Base-by-base conservation (phyloP, 2,888 invertebrate genomes). In the Chrysomela aeneicollis region DNA sequence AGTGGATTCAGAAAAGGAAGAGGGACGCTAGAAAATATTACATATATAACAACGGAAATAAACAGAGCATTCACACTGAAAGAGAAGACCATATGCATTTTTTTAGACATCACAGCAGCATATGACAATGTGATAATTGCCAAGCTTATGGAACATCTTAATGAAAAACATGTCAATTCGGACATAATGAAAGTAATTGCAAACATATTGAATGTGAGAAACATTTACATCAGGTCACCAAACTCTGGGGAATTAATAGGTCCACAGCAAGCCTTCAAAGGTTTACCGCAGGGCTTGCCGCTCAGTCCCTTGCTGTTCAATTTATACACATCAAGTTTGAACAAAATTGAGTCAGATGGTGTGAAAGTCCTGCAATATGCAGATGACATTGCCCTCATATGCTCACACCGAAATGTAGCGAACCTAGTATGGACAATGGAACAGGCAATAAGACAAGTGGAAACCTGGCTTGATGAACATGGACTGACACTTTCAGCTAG, bases 271-370 rank as follows among this genome's bases (percentile, higher is more conserved):
- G 17, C 46, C 1, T 18, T 18, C 15, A 46, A 22, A 19, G 49
- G 59, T n/a, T 10, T 59, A 15, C 21, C 46, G 1, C 59, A 59
- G 21, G 49, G 59, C 2, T 66, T 59, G 1, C 61, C 62, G 9
- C 26, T 66, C n/a, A 64, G 61, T 37, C 61, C 64, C 10, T 10
- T 57, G n/a, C 30, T 61, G 0, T 64, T 64, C 22, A 61, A 64
- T 47, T 17, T 61, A 47, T 64, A 61, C 42, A 61, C 52, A 18
- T 49, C 35, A 37, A 15, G 17, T 1, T 12, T 61, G 42, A 22
- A 37, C 18, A 51, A 15, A n/a, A 49, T 60, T 10, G n/a, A n/a
- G n/a, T 35, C 30, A 9, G 17, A 49, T n/a, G 26, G 53, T 8
- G 37, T 63, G 10, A 49, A 37, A 53, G n/a, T 66, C 0, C 26